phyloP scores from a whole-genome alignment of 2,113 vertebrate genomes.

The Poeciliopsis retropinna region DNA sequence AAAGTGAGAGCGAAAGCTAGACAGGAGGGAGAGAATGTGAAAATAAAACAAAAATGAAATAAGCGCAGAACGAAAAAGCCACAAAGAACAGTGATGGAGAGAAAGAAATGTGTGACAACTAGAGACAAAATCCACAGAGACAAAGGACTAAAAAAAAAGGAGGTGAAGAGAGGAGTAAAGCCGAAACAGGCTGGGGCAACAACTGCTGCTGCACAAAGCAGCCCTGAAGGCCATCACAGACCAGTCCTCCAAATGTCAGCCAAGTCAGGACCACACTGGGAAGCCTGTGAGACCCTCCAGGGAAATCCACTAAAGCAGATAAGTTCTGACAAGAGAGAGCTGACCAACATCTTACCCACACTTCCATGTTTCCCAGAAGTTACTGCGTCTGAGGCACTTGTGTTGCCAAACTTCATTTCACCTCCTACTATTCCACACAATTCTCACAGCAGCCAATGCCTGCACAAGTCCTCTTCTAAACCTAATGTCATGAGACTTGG shows the following conservation, averaged over 20 bases:
- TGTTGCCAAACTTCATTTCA: constrained; percentile 18
- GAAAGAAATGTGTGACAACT: constrained; percentile 52
- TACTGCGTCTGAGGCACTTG: constrained; percentile 30
- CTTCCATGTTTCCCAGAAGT: constrained; percentile 20
- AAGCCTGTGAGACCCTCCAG: constrained; percentile 55
- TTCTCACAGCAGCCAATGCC: constrained; percentile 5
- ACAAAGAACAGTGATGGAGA: constrained; percentile 34
- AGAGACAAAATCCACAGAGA: constrained; percentile 58
- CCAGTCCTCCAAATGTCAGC: constrained; percentile 72
- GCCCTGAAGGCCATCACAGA: constrained; percentile 55
- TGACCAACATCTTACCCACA: constrained; percentile 26
- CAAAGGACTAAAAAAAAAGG: constrained; percentile 43
- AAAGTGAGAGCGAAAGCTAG: constrained; percentile 3
- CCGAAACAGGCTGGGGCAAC: constrained; percentile 43
- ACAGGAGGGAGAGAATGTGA: constrained; percentile 27
- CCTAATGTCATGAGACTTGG: constrained; percentile 25
- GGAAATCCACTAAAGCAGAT: constrained; percentile 61
- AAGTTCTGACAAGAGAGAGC: constrained; percentile 56
- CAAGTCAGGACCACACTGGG: constrained; percentile 62
- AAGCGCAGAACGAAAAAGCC: constrained; percentile 14
- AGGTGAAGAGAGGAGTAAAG: constrained; percentile 1
- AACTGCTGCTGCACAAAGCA: constrained; percentile 52
- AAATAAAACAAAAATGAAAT: constrained; percentile 47
- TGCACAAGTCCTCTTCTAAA: constrained; percentile 4
- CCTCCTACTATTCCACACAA: constrained; percentile 20